Evolutionary conservation across 1,140 invertebrate genomes (phyloP), one percentile per base, ranked within the genome.

Genomic region (Drosophila trapezifrons): DNA sequence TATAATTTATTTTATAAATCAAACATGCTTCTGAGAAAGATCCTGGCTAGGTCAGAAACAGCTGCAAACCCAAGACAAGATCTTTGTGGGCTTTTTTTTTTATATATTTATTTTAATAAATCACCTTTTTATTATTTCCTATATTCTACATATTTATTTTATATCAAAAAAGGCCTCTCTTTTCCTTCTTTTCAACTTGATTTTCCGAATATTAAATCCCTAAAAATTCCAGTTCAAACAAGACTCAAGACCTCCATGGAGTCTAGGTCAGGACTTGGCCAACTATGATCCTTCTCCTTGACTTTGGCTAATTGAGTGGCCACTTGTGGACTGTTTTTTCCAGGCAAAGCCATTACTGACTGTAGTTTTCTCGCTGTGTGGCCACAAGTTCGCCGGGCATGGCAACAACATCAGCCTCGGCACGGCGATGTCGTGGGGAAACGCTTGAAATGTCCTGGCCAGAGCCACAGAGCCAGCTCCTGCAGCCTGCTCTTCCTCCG

Each of bases 401-500:
- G 78, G 60, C 74, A 46, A 52, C 58, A 76, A 64, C 47, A 49
- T 22, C 17, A 35, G 27, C n/a, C 46, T 43, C 66, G 20, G 35
- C 35, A 27, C 46, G 40, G 32, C 38, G 22, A 29, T 57, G 60
- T 32, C 29, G 40, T 42, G 46, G 51, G 40, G 38, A 64, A 72
- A 67, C 70, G 71, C 59, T 70, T 64, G 40, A 63, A 67, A 80
- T 81, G 52, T 58, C 66, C 73, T 72, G 55, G 42, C 38, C 51
- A 58, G 56, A 58, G 4, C n/a, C n/a, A 22, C 22, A 22, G 32
- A 20, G 13, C 29, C 7, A 5, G 29, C 13, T 35, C 18, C 49
- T 49, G n/a, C 17, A 0, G 2, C 9, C 5, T 0, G 27, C 1
- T 29, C 2, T 7, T 17, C n/a, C 20, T 9, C 22, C 38, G 18